Conservation (phyloP, 2,797 vertebrate species). For the Mionectes olivaceus region DNA sequence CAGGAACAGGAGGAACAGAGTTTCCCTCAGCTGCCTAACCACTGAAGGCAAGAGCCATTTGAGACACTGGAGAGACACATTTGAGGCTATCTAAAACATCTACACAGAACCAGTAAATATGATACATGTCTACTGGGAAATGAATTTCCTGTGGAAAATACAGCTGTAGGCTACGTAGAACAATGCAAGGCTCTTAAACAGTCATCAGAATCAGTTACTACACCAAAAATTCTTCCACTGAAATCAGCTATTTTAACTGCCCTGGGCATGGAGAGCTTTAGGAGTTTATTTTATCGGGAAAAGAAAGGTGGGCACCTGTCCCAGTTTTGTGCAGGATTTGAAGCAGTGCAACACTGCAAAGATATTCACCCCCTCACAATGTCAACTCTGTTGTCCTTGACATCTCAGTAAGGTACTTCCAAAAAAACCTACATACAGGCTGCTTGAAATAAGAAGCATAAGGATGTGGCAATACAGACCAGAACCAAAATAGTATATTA, state of each 20-base stretch:
- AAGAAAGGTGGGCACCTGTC: neutral
- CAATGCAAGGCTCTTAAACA: neutral
- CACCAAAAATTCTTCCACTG: neutral
- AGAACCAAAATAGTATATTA: conserved; percentile 58
- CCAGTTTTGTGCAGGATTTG: neutral
- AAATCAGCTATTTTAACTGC: neutral
- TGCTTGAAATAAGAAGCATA: neutral
- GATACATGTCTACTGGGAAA: neutral
- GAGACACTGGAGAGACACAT: neutral
- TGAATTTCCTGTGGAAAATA: neutral
- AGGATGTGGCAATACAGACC: neutral
- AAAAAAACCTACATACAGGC: neutral
- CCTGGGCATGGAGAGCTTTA: neutral
- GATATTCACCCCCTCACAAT: neutral
- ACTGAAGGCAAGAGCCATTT: neutral
- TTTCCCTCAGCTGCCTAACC: neutral
- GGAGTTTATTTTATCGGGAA: neutral
- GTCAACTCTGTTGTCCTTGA: neutral
- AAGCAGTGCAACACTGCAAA: neutral
- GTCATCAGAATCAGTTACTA: neutral
- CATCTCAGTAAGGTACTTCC: neutral
- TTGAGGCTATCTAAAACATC: neutral
- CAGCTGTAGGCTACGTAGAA: neutral
- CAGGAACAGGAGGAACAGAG: neutral
- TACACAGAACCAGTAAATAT: neutral